phyloP scores from a whole-genome alignment of 2,888 invertebrate genomes.

The Chloroclystis v-ata region DNA sequence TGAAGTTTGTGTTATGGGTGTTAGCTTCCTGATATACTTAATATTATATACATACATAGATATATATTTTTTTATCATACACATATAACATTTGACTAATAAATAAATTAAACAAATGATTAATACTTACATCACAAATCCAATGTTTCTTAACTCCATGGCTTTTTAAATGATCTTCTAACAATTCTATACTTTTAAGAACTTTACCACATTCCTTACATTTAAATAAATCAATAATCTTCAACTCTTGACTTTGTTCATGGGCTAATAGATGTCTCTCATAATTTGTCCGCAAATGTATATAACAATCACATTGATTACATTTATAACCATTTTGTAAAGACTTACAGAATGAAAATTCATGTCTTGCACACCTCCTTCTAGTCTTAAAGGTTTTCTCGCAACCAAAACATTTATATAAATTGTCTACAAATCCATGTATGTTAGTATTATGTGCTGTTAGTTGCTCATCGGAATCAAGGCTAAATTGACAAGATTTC shows the following conservation, averaged over 20 bases:
- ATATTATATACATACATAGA: too few relatives aligned
- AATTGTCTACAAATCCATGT: constrained; percentile 49
- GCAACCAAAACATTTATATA: constrained; percentile 64
- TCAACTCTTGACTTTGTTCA: constrained; percentile 44
- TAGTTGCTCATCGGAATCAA: constrained; percentile 37
- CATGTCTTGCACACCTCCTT: constrained; percentile 51
- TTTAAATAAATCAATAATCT: constrained; percentile 45
- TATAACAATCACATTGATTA: constrained; percentile 44
- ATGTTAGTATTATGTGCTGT: constrained; percentile 44
- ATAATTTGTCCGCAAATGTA: constrained; percentile 51
- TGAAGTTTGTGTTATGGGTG: too few relatives aligned
- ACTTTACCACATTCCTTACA: constrained; percentile 50
- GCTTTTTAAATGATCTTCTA: constrained; percentile 44
- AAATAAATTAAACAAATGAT: not conserved
- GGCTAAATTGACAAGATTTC: constrained; percentile 44
- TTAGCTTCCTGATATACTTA: too few relatives aligned
- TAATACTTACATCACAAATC: constrained; percentile 63
- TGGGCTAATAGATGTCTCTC: constrained; percentile 58
- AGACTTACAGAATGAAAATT: constrained; percentile 54
- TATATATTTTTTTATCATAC: too few relatives aligned
- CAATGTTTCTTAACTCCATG: constrained; percentile 51
- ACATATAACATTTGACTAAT: too few relatives aligned
- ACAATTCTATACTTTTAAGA: constrained; percentile 47
- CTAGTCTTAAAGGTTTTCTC: constrained; percentile 52
- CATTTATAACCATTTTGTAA: constrained; percentile 63